Evolutionary conservation across 2,797 vertebrate genomes (phyloP).

Genomic region (Pteronotus mesoamericanus): DNA sequence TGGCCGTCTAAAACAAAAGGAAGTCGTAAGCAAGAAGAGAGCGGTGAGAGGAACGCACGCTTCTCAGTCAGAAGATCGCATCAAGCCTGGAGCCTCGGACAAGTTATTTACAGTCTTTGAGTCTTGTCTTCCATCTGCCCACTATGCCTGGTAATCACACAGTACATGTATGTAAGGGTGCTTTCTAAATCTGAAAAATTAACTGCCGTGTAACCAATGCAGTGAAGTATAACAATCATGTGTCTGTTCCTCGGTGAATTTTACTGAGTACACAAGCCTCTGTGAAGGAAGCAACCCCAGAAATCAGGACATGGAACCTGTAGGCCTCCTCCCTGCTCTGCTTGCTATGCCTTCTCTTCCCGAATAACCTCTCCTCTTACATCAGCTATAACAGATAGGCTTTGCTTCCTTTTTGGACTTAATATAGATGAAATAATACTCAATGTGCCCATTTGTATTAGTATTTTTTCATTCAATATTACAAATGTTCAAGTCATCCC

Average conservation of each 20-base stretch:
- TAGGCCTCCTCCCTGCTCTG: rapidly evolving
- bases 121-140: neutral
- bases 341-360: neutral
- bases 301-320: neutral
- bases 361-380: neutral
- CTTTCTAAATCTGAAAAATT: neutral
- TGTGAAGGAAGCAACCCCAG: neutral
- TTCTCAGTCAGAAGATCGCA: neutral
- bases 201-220: neutral
- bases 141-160: neutral
- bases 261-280: neutral
- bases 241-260: neutral
- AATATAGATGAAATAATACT: neutral
- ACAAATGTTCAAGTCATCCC: neutral
- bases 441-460: neutral
- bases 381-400: neutral
- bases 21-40: neutral
- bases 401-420: neutral
- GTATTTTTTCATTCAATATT: neutral
- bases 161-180: neutral
- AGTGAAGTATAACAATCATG: neutral
- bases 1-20: neutral
- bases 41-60: neutral
- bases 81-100: too few relatives aligned
- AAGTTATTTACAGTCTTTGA: neutral